These are phyloP conservation scores for Psephotus haematonotus DNA, from an alignment of 2,113 vertebrate species.

Conservation along the genomic window DNA sequence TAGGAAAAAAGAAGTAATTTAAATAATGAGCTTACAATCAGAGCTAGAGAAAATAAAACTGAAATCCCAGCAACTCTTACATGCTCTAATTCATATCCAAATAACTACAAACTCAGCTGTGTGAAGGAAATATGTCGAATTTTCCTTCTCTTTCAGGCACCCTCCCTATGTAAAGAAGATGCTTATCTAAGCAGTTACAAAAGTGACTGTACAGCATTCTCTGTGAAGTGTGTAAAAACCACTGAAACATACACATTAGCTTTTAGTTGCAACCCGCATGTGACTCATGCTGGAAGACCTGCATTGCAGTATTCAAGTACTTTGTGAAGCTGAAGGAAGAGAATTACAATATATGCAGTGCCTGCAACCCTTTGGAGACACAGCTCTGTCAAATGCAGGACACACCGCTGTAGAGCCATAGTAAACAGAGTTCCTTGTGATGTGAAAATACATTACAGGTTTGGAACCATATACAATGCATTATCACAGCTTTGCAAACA, in stretches of 20 bases:
- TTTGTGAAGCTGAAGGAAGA: not conserved
- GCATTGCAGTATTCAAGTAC: not conserved
- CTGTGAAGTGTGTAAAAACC: not conserved
- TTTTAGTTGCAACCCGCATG: not conserved
- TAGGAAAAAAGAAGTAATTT: not conserved
- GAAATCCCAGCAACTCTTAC: not conserved
- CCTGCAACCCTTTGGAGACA: not conserved
- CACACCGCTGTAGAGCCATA: accelerated
- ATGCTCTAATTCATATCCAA: not conserved
- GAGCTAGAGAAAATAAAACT: not conserved
- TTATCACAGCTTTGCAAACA: not conserved
- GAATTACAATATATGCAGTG: accelerated
- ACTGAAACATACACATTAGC: not conserved
- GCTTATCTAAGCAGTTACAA: not conserved
- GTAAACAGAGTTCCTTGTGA: not conserved
- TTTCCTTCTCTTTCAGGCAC: not conserved
- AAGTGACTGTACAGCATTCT: not conserved
- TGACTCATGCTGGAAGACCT: not conserved
- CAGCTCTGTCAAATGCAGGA: not conserved
- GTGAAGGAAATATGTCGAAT: not conserved
- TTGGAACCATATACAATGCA: not conserved
- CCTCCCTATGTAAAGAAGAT: not conserved
- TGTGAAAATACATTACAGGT: not conserved
- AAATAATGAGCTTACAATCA: not conserved
- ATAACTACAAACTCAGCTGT: not conserved